These are phyloP conservation scores for Lynx canadensis DNA, from an alignment of 2,113 vertebrate species.

Conservation along the genomic window DNA sequence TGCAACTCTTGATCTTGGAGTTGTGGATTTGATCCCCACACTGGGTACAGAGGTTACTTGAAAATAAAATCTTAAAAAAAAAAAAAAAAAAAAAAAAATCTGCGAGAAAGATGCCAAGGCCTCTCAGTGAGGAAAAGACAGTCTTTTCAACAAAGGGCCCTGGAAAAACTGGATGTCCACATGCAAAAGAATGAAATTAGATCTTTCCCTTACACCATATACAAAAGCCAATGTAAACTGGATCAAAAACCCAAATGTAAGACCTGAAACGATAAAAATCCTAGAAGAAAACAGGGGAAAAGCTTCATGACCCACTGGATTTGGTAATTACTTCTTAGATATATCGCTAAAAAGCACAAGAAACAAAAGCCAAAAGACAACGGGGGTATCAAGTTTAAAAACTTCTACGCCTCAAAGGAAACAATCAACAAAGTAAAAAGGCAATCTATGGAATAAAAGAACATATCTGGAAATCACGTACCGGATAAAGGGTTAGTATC, in stretches of 20 bases:
- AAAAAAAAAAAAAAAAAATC: not conserved
- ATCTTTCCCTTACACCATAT: not conserved
- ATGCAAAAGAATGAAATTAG: not conserved
- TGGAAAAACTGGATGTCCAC: not conserved
- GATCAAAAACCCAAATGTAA: not conserved
- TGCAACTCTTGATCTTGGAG: no score
- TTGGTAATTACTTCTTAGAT: not conserved
- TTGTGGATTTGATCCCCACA: no score
- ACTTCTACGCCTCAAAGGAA: not conserved
- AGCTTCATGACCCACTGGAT: not conserved
- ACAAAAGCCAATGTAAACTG: not conserved
- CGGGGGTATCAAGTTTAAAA: not conserved
- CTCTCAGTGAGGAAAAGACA: not conserved
- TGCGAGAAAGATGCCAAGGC: not conserved
- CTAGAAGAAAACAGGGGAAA: not conserved
- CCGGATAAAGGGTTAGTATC: not conserved
- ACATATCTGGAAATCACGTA: not conserved
- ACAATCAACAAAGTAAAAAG: not conserved
- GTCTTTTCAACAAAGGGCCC: not conserved
- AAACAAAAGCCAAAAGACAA: slow-evolving; percentile 31
- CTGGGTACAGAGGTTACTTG: no score
- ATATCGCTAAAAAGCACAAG: not conserved
- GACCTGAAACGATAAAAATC: not conserved
- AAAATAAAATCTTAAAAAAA: no score
- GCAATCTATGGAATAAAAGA: not conserved